These are phyloP conservation scores for Trichonephila clavata DNA, from an alignment of 1,140 invertebrate genomes.

Conservation along the genomic window DNA sequence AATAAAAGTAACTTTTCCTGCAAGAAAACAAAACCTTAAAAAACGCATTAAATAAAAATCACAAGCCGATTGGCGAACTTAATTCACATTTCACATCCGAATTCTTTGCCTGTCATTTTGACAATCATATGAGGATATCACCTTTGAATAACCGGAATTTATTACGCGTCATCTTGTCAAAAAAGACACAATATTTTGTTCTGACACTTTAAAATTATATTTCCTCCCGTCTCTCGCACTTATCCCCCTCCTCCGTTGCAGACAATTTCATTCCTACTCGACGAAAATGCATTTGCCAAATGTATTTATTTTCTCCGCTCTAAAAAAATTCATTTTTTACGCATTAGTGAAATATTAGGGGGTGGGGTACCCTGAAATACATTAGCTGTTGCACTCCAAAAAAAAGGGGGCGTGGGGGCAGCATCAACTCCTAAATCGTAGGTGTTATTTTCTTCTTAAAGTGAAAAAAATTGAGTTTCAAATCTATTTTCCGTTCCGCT, in stretches of 20 bases:
- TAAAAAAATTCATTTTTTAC: conserved; percentile 48
- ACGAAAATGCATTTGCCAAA: not conserved
- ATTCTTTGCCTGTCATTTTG: not conserved
- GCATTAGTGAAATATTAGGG: conserved; percentile 52
- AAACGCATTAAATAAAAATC: not conserved
- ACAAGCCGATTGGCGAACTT: not conserved
- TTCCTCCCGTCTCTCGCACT: not conserved
- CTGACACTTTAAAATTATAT: conserved; percentile 30
- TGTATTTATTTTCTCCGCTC: not conserved
- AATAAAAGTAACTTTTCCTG: not conserved
- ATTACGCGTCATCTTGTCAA: not conserved
- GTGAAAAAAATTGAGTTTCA: conserved; percentile 26
- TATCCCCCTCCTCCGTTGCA: not conserved
- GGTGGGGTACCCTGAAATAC: not conserved
- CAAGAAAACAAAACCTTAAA: not conserved
- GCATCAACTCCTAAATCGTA: conserved; percentile 56
- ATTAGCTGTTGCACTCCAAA: conserved; percentile 42
- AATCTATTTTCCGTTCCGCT: conserved; percentile 49
- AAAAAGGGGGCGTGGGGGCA: not conserved
- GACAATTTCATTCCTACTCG: conserved; percentile 32
- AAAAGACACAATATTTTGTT: conserved; percentile 7
- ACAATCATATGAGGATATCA: not conserved
- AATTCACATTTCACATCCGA: not conserved
- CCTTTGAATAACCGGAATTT: not conserved
- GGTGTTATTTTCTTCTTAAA: conserved; percentile 17